A percentile compares a stretch with the other conserved stretches of the same genome.
These are phyloP conservation scores for Tineola bisselliella DNA, from an alignment of 2,888 invertebrate genomes.

Conservation along the genomic window DNA sequence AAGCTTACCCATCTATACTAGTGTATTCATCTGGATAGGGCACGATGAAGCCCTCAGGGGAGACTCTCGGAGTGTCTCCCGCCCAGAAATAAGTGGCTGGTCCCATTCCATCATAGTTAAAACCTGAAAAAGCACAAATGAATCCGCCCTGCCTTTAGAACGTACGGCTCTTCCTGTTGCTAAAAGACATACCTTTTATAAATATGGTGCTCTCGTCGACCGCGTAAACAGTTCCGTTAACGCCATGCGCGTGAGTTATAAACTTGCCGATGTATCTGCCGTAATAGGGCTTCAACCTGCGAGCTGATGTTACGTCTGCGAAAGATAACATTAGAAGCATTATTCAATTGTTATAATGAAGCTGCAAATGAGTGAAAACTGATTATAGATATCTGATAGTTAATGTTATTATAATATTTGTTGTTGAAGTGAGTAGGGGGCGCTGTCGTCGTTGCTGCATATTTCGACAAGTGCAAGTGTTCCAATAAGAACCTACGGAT, in stretches of 20 bases:
- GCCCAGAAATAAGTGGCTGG: conserved; percentile 94
- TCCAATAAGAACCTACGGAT: no score
- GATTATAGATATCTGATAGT: no score
- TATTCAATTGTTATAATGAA: no score
- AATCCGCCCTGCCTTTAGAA: no score
- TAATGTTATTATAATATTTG: no score
- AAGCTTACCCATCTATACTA: conserved; percentile 68
- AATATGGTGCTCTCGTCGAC: conserved; percentile 90
- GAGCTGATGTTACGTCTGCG: conserved; percentile 29
- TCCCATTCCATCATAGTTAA: conserved; percentile 88
- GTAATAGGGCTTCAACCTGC: conserved; percentile 73
- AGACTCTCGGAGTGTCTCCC: conserved; percentile 81
- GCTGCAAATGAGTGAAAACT: no score
- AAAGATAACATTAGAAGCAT: no score
- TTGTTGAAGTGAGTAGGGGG: no score
- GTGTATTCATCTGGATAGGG: conserved; percentile 87
- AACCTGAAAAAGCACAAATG: conserved; percentile 68
- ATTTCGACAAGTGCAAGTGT: no score
- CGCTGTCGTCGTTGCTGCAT: no score
- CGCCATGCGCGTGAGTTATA: conserved; percentile 79
- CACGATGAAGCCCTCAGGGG: conserved; percentile 84
- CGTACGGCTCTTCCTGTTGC: no score
- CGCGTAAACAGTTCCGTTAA: conserved; percentile 84
- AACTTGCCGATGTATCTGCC: conserved; percentile 81
- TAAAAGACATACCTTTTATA: conserved; percentile 60